These are phyloP conservation scores for Yoshiicerus persimilis DNA, from an alignment of 1,140 invertebrate genomes.

Conservation along the genomic window DNA sequence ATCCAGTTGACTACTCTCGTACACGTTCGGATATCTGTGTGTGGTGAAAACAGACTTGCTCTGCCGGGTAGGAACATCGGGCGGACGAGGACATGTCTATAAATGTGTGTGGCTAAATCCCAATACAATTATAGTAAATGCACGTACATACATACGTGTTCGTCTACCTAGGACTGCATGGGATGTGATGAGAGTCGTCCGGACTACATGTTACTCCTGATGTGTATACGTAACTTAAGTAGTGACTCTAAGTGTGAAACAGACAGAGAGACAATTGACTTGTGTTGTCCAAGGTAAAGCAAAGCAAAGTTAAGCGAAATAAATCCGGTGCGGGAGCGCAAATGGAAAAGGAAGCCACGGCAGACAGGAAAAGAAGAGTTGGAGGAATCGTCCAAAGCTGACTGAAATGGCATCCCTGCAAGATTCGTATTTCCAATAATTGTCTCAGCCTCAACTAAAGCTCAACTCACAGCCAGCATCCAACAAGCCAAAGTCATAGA, in stretches of 20 bases:
- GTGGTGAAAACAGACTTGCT: neutral
- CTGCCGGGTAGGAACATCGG: neutral
- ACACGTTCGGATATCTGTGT: neutral
- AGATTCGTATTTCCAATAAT: slow-evolving; percentile 18
- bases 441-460: slow-evolving; percentile 10
- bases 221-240: neutral
- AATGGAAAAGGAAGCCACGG: neutral
- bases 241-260: neutral
- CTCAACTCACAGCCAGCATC: neutral
- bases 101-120: neutral
- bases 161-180: neutral
- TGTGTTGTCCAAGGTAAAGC: neutral
- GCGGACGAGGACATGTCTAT: neutral
- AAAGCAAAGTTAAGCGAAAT: slow-evolving; percentile 11
- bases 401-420: slow-evolving; percentile 15
- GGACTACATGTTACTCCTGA: neutral
- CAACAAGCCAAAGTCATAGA: slow-evolving; percentile 6
- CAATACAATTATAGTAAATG: neutral
- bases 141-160: neutral
- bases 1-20: neutral
- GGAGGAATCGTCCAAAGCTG: neutral
- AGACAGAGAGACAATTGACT: slow-evolving; percentile 4
- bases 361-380: neutral
- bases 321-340: neutral
- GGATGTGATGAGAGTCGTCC: neutral